A percentile compares a stretch with the other conserved stretches of the same genome.
phyloP scores from a whole-genome alignment of 2,888 invertebrate species.

The Cyclophora punctaria region DNA sequence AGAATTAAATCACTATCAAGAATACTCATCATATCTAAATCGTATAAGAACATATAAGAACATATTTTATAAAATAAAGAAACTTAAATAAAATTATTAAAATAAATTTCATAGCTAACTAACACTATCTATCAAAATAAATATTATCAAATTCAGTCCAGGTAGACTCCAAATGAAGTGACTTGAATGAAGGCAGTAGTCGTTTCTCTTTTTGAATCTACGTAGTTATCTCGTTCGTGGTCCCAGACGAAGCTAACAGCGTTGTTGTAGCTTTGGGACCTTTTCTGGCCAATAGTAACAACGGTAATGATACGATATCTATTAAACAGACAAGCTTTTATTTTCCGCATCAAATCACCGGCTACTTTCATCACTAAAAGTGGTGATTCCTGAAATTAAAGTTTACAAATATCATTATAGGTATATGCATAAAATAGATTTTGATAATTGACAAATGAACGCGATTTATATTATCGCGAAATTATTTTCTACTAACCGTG shows the following conservation, averaged over 20 bases:
- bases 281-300: slow-evolving; percentile 50
- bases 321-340: slow-evolving; percentile 43
- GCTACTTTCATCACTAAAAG: slow-evolving; percentile 38
- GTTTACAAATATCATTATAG: not conserved
- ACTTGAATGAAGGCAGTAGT: slow-evolving; percentile 48
- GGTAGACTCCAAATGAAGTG: slow-evolving; percentile 53
- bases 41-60: too few species aligned
- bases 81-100: too few species aligned
- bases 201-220: slow-evolving; percentile 35
- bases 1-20: too few species aligned
- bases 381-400: slow-evolving; percentile 31
- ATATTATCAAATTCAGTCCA: slow-evolving; percentile 30
- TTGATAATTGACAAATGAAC: not conserved
- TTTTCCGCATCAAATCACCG: slow-evolving; percentile 42
- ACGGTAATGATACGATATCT: slow-evolving; percentile 50
- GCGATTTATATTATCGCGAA: not conserved
- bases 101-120: too few species aligned
- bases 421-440: not conserved
- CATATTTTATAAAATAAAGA: too few species aligned
- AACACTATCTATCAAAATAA: too few species aligned
- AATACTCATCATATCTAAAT: too few species aligned
- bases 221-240: slow-evolving; percentile 37
- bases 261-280: slow-evolving; percentile 57
- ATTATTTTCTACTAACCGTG: not conserved
- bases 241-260: slow-evolving; percentile 61